Evolutionary conservation across 2,113 vertebrate species (phyloP), one percentile per base, ranked within the genome.

Genomic region (Lanius collurio): DNA sequence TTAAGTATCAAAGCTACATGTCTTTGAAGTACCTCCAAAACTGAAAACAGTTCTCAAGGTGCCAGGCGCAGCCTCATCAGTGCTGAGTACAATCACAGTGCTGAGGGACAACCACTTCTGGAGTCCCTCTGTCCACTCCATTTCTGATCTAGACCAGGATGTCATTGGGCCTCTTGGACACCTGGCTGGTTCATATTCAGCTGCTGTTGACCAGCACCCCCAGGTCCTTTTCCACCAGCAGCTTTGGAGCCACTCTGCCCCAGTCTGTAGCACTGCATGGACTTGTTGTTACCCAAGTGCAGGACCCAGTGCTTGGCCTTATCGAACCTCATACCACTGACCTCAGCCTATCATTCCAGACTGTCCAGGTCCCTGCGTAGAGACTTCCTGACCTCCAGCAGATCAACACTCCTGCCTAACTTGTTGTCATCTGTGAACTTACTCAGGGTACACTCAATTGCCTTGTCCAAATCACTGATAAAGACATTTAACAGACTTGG

Each of bases 211-310:
- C 11, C 39, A 63, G 33, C 81, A 39, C 9, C 9, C 8, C 28
- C 22, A 33, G 27, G 22, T 14, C 11, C n/a, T 73, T 73, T 73
- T 55, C 46, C 6, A 5, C 24, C 1, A 1, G 12, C 20, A 26
- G 8, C 6, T 49, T 85, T 67, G 26, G 44, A 67, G 31, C 1
- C 26, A 21, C 42, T 67, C 44, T 35, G 16, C 14, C 21, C 27
- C n/a, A 59, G 44, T 4, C 44, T 37, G 62, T 7, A n/a, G 22
- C 0, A 0, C 30, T 65, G n/a, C 28, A 3, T 4, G n/a, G 19
- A 15, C 3, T 24, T 15, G 15, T 24, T 75, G 14, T 49, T 30
- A 13, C 15, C 9, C 18, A 13, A 15, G 28, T 8, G 23, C 50
- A 56, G 15, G 37, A 44, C 15, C 37, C 1, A 0, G 15, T 9